phyloP scores from a whole-genome alignment of 2,888 invertebrate species.

The Masnerella sp. region DNA sequence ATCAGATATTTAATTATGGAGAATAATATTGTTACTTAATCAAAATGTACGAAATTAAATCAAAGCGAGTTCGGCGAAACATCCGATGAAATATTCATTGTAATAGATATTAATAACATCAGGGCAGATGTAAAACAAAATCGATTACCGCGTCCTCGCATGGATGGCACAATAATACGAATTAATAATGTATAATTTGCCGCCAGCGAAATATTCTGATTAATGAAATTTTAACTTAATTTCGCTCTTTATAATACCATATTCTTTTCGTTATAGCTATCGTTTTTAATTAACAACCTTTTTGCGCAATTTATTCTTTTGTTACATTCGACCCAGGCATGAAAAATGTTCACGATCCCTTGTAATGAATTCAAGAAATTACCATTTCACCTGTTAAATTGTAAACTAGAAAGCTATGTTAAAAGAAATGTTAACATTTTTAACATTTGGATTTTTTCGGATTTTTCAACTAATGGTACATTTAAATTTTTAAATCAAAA shows the following conservation, averaged over 20 bases:
- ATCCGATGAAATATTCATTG: constrained; percentile 23
- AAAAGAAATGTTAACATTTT: too few species aligned
- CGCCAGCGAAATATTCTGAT: constrained; percentile 18
- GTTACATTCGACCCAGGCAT: too few species aligned
- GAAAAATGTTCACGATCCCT: too few species aligned
- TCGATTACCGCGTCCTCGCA: constrained; percentile 17
- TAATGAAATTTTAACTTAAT: constrained; percentile 7
- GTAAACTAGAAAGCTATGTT: too few species aligned
- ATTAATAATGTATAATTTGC: constrained; percentile 35
- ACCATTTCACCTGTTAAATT: too few species aligned
- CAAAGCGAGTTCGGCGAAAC: constrained; percentile 31
- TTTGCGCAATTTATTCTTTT: too few species aligned
- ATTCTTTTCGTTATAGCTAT: not conserved
- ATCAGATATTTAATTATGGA: constrained; percentile 29
- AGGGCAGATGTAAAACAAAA: constrained; percentile 31
- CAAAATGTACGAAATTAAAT: constrained; percentile 31
- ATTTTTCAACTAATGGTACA: too few species aligned
- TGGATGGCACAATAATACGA: constrained; percentile 7
- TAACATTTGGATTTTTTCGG: too few species aligned
- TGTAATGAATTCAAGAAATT: too few species aligned
- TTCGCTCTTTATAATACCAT: not conserved
- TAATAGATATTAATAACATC: constrained; percentile 41
- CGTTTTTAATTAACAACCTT: not conserved
- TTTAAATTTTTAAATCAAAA: too few species aligned
- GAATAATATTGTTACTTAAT: constrained; percentile 25